These are phyloP conservation scores for Cyprinella venusta DNA, from an alignment of 2,797 vertebrate species.

Conservation along the genomic window DNA sequence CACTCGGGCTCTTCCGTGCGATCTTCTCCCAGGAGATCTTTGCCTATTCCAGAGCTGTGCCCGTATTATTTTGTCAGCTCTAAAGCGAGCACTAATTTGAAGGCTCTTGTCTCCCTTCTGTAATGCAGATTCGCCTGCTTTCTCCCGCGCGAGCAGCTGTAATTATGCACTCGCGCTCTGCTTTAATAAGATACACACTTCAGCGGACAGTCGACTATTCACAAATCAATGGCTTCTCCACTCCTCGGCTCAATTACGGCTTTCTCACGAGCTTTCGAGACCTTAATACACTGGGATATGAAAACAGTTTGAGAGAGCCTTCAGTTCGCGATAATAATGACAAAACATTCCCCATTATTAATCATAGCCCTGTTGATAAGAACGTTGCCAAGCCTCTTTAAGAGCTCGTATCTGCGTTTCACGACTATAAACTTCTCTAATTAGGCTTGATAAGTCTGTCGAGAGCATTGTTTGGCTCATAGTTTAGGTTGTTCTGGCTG, in stretches of 20 bases:
- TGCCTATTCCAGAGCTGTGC: background rate
- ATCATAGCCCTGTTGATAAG: conserved; percentile 24
- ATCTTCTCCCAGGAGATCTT: background rate
- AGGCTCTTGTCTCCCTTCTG: conserved; percentile 35
- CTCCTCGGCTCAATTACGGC: conserved; percentile 47
- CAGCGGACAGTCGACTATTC: conserved; percentile 45
- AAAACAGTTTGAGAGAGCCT: conserved; percentile 38
- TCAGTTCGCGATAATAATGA: conserved; percentile 24
- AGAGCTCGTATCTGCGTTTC: background rate
- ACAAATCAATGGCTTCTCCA: conserved; percentile 50
- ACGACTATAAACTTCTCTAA: conserved; percentile 24
- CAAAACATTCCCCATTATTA: conserved; percentile 18
- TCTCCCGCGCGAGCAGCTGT: conserved; percentile 20
- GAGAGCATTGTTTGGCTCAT: background rate
- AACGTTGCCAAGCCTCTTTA: background rate
- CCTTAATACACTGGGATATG: background rate
- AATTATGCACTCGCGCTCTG: conserved; percentile 44
- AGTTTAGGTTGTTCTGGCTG: background rate
- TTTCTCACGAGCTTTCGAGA: conserved; percentile 16
- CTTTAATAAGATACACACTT: conserved; percentile 56
- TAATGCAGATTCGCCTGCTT: conserved; percentile 48
- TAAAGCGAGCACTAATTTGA: conserved; percentile 24
- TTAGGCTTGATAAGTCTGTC: background rate
- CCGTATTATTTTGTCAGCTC: background rate
- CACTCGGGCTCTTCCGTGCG: background rate